Base-by-base conservation (phyloP, 1,140 invertebrate species). In the Panagrolaimus sp. region DNA sequence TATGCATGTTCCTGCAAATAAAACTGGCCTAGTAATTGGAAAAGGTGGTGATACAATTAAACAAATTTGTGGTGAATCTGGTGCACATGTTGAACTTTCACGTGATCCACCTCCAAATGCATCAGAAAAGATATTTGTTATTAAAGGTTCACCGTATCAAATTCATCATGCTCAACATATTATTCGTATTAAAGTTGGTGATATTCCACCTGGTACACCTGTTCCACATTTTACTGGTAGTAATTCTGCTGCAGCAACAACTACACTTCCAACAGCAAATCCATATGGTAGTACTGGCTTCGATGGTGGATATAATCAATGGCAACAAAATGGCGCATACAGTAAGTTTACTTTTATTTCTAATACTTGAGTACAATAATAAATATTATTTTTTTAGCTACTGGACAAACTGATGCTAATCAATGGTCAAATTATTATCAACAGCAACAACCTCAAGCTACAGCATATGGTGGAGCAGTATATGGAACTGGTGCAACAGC, bases 11-110 rank as follows among this genome's bases (percentile, higher is more conserved):
- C 92, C 93, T 16, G 90, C 91, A 57, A 89, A 90, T 65, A 95
- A 96, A 84, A 94, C 93, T 85, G 96, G 96, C 20, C 89, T 95
- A 70, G 92, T 96, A 57, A 96, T 96, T 83, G 93, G 93, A 68
- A 91, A 93, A 88, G 91, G 92, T 72, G 92, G 92, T 7, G 92
- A 94, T 84, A 93, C 92, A 0, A 95, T 95, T 71, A 92, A 92
- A 82, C 64, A 79, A 77, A 82, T 81, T 65, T 76, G 76, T 47
- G 65, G 46, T 16, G 80, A 82, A 69, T 76, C 72, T 8, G 92
- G 92, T 51, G 92, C 92, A 0, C 91, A 93, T 83, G 93, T 92
- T 81, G 92, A 94, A 85, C 85, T 93, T 75, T 91, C 92, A 64
- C 87, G 90, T 78, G 83, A 86, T 61, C 84, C 86, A 43, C 89